These are phyloP conservation scores for Luperina testacea DNA, from an alignment of 2,888 invertebrate genomes.

Conservation along the genomic window DNA sequence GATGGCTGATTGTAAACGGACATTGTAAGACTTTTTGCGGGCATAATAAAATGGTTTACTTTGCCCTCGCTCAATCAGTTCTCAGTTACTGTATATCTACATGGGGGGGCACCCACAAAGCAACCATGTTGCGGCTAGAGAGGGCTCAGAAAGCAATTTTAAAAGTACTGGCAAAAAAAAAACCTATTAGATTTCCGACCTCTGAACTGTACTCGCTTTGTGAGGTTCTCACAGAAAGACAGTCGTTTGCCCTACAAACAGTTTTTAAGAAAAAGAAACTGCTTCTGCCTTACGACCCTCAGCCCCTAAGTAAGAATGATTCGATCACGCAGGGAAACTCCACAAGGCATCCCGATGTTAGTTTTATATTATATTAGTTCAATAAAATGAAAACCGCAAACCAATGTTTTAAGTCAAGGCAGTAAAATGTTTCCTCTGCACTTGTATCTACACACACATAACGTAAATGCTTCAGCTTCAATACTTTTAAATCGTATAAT, in stretches of 20 bases:
- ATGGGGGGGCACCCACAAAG: not conserved
- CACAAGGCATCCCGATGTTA: no score
- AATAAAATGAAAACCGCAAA: not conserved
- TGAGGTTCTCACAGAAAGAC: not conserved
- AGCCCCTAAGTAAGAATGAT: no score
- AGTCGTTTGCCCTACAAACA: no score
- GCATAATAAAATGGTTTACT: slow-evolving; percentile 22
- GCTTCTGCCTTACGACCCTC: no score
- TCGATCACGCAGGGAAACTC: no score
- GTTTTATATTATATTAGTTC: not conserved
- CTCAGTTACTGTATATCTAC: not conserved
- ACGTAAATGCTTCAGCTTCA: not conserved
- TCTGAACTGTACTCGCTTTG: not conserved
- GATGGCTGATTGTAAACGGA: slow-evolving; percentile 53
- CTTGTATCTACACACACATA: not conserved
- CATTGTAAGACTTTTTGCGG: slow-evolving; percentile 57
- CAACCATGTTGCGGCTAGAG: not conserved
- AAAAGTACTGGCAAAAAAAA: not conserved
- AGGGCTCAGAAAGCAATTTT: no score
- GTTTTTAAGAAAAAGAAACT: no score
- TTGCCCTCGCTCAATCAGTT: not conserved
- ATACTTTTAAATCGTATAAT: not conserved
- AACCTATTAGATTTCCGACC: not conserved
- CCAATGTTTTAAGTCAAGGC: not conserved
- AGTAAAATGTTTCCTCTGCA: no score